Conservation (phyloP, 2,888 invertebrate genomes). For the Melanostoma mellinum region DNA sequence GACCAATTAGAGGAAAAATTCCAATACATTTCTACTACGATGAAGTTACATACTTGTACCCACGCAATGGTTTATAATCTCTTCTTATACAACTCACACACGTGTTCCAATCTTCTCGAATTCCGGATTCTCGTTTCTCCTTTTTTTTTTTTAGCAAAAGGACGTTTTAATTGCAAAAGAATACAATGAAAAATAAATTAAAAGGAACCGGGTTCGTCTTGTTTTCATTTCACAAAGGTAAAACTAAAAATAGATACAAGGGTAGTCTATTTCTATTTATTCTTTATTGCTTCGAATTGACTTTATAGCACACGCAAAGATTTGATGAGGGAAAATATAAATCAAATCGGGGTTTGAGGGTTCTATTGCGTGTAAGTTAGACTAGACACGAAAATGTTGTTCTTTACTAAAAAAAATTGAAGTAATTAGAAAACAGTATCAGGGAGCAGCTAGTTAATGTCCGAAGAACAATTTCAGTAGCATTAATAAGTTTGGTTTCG, state of each 20-base stretch:
- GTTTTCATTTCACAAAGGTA: neutral
- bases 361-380: no score
- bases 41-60: slow-evolving; percentile 17
- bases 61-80: slow-evolving; percentile 31
- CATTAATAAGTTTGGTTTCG: no score
- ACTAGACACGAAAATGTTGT: no score
- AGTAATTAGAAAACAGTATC: no score
- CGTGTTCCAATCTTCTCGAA: neutral
- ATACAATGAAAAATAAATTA: slow-evolving; percentile 7
- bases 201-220: neutral
- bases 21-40: neutral
- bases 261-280: no score
- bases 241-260: slow-evolving; percentile 5
- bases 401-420: no score
- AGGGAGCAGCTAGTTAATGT: no score
- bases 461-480: no score
- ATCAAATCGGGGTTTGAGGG: no score
- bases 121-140: neutral
- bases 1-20: slow-evolving; percentile 46
- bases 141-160: slow-evolving; percentile 26
- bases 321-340: no score
- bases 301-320: no score
- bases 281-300: no score
- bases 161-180: slow-evolving; percentile 4
- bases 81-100: neutral